Conservation (phyloP, 1,140 invertebrate species). For the Trachymyrmex cornetzi region DNA sequence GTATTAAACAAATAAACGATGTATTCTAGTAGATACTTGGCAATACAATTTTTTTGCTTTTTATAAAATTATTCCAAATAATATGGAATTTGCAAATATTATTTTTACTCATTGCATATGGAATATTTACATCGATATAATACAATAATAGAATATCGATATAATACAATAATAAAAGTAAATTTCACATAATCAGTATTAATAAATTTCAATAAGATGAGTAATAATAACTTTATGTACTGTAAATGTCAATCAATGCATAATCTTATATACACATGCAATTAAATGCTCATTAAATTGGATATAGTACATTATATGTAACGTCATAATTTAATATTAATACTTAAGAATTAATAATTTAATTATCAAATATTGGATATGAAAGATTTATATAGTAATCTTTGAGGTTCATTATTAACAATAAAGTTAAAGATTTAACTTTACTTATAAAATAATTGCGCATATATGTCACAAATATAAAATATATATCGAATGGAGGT, state of each 20-base stretch:
- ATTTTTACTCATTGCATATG: slow-evolving; percentile 12
- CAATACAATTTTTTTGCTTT: slow-evolving; percentile 19
- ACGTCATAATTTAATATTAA: neutral
- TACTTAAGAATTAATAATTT: neutral
- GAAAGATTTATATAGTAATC: neutral
- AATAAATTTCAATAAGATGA: neutral
- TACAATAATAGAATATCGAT: neutral
- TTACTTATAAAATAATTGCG: neutral
- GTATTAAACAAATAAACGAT: neutral
- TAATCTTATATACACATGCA: neutral
- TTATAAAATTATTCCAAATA: slow-evolving; percentile 25
- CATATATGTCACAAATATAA: neutral
- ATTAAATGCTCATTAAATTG: neutral
- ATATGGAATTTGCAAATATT: slow-evolving; percentile 17
- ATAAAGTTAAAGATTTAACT: neutral
- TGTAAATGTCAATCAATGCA: neutral
- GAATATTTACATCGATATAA: slow-evolving; percentile 2
- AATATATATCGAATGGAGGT: neutral
- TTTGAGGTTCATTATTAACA: neutral
- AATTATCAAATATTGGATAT: neutral
- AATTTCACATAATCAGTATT: neutral
- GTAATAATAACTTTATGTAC: neutral
- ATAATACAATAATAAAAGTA: neutral
- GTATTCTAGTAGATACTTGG: neutral
- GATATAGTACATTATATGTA: neutral